Conservation (phyloP, 2,113 vertebrate species). For the Seriola aureovittata region DNA sequence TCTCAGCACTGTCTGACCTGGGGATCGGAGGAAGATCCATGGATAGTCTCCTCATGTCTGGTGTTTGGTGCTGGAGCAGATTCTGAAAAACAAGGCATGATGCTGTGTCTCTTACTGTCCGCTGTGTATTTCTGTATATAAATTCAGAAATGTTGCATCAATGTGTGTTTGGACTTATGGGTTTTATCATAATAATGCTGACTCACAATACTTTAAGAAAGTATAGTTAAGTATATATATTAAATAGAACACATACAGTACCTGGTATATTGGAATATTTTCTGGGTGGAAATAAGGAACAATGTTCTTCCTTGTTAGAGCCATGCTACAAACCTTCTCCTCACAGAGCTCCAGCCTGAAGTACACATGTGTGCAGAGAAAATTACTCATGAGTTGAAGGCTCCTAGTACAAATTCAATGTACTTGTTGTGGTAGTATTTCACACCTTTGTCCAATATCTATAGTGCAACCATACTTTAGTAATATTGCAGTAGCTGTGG, state of each 20-base stretch:
- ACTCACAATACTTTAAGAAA: neutral
- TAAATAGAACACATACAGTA: constrained; percentile 18
- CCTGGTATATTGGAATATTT: constrained; percentile 79
- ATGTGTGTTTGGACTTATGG: neutral
- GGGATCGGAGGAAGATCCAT: constrained; percentile 79
- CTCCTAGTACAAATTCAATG: neutral
- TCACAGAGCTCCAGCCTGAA: constrained; percentile 85
- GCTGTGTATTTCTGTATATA: neutral
- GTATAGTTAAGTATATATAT: no score
- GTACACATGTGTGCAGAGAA: constrained; percentile 10
- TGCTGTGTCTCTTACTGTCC: neutral
- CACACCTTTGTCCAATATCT: neutral
- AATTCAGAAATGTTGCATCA: neutral
- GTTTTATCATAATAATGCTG: neutral
- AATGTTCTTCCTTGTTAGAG: constrained; percentile 81
- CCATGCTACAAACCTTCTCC: constrained; percentile 70
- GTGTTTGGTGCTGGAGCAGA: constrained; percentile 70
- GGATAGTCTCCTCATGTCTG: constrained; percentile 79
- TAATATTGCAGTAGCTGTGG: neutral
- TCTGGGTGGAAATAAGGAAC: constrained; percentile 90
- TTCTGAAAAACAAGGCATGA: constrained; percentile 43
- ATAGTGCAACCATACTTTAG: neutral
- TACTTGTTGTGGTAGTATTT: neutral
- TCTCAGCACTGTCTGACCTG: constrained; percentile 49
- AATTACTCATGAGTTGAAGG: neutral